These are phyloP conservation scores for Antheraea pernyi DNA, from an alignment of 1,140 invertebrate genomes.

Conservation along the genomic window DNA sequence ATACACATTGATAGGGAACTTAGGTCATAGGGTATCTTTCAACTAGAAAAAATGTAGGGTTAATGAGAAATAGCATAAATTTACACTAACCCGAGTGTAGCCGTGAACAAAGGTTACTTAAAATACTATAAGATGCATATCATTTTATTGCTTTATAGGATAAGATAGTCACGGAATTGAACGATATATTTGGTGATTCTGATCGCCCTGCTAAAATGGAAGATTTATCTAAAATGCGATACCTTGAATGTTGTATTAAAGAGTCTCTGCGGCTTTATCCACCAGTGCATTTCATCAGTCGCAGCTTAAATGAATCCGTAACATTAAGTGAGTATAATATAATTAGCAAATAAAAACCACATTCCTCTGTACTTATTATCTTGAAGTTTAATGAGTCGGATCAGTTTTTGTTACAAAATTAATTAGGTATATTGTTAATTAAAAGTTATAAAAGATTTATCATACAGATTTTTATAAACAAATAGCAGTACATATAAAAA, in stretches of 20 bases:
- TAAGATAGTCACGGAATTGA: conserved; percentile 81
- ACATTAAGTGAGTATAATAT: conserved; percentile 66
- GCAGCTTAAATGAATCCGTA: conserved; percentile 77
- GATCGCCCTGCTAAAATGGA: conserved; percentile 69
- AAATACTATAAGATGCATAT: neutral
- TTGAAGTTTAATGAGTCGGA: too few species aligned
- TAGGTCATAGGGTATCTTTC: too few species aligned
- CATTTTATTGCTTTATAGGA: conserved; percentile 63
- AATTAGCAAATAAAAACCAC: conserved; percentile 10
- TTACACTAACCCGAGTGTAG: too few species aligned
- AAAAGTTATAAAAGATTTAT: neutral
- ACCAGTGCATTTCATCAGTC: conserved; percentile 82
- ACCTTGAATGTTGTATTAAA: conserved; percentile 84
- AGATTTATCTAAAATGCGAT: conserved; percentile 82
- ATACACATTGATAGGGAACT: too few species aligned
- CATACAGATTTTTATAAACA: conserved; percentile 3
- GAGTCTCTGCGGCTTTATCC: conserved; percentile 82
- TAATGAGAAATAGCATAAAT: too few species aligned
- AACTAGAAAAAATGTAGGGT: too few species aligned
- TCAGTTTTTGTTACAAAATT: too few species aligned
- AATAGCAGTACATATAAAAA: neutral
- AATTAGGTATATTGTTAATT: too few species aligned
- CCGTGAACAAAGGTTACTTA: too few species aligned
- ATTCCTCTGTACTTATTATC: neutral
- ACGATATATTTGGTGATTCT: conserved; percentile 77